Evolutionary conservation across 2,113 vertebrate genomes (phyloP).

Genomic region (Nestor notabilis): DNA sequence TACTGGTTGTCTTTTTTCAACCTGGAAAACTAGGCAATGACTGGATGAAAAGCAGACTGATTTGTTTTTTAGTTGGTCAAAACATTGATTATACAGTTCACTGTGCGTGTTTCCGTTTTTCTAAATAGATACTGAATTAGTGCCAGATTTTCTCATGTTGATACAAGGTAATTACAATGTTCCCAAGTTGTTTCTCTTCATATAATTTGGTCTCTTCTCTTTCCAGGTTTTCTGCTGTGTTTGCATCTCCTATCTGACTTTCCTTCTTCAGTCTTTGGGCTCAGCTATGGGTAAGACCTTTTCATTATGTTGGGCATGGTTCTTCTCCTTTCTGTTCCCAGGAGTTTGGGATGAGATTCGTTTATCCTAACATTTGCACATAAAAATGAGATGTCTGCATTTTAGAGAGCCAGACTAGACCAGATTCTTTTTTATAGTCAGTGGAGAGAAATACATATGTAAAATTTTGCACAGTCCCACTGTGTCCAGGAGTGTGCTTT

Average conservation of each 20-base stretch:
- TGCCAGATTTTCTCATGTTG: neutral
- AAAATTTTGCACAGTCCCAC: neutral
- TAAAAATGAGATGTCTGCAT: conserved; percentile 34
- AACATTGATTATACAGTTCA: neutral
- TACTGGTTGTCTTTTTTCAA: neutral
- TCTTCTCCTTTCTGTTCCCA: neutral
- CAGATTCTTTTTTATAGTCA: neutral
- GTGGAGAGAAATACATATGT: conserved; percentile 25
- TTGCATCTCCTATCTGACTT: neutral
- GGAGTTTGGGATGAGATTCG: neutral
- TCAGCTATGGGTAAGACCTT: neutral
- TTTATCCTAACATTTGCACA: conserved; percentile 46
- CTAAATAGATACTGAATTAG: conserved; percentile 10
- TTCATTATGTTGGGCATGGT: neutral
- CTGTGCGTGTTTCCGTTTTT: neutral
- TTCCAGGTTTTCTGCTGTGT: too few relatives aligned
- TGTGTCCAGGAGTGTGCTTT: neutral
- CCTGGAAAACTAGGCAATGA: neutral
- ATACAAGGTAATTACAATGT: neutral
- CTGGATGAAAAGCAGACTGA: neutral
- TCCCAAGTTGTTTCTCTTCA: neutral
- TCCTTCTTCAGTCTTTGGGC: neutral
- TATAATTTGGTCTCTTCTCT: neutral
- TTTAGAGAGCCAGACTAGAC: neutral
- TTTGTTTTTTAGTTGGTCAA: neutral